Evolutionary conservation across 2,888 invertebrate genomes (phyloP).

Genomic region (Hyposoter didymator): DNA sequence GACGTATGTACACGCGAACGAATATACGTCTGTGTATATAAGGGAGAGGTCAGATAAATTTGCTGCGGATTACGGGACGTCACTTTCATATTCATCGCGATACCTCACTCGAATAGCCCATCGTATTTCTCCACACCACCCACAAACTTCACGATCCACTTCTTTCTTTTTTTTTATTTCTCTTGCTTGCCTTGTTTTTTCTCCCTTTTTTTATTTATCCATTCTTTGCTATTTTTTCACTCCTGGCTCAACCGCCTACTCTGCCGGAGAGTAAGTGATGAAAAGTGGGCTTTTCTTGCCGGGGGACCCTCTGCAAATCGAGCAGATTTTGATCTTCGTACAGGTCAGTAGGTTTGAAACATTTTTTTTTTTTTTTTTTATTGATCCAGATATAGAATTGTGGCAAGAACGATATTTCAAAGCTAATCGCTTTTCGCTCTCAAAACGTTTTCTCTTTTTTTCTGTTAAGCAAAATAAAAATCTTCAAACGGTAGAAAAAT

Average conservation of each 20-base stretch:
- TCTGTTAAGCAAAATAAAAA: too few relatives aligned
- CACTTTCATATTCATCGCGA: constrained; percentile 83
- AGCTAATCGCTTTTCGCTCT: background rate
- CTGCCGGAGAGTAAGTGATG: constrained; percentile 38
- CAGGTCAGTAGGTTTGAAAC: background rate
- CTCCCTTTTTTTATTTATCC: background rate
- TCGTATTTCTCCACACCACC: constrained; percentile 76
- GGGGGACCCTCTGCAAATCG: constrained; percentile 21
- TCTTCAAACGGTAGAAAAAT: too few relatives aligned
- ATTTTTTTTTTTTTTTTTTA: background rate
- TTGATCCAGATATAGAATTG: background rate
- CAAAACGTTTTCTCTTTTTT: background rate
- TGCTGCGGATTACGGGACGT: constrained; percentile 80
- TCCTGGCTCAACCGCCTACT: constrained; percentile 28
- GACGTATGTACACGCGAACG: background rate
- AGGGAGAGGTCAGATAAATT: constrained; percentile 80
- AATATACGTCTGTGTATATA: constrained; percentile 21
- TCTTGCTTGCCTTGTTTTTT: constrained; percentile 6
- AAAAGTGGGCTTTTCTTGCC: constrained; percentile 22
- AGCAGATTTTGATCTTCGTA: constrained; percentile 4
- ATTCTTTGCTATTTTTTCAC: constrained; percentile 45
- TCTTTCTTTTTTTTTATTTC: constrained; percentile 49
- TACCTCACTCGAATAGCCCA: constrained; percentile 80
- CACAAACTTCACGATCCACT: constrained; percentile 60
- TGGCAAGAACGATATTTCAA: background rate